These are phyloP conservation scores for Erinaceus europaeus DNA, from an alignment of 2,113 vertebrate genomes.

Conservation along the genomic window DNA sequence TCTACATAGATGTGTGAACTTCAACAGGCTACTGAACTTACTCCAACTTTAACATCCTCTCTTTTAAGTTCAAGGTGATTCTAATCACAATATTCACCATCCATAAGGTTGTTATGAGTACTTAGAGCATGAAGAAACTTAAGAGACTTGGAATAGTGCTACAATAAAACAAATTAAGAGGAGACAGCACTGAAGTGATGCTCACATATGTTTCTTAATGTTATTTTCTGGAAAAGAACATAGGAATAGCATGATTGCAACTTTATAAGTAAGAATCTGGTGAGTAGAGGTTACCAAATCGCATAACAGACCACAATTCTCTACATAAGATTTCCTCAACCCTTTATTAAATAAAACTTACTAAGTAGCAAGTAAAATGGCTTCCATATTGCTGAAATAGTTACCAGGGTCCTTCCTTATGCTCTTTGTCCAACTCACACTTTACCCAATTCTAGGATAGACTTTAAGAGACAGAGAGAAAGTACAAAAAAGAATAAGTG, in stretches of 20 bases:
- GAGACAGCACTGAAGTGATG: too few species aligned
- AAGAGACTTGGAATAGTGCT: neutral
- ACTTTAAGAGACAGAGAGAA: neutral
- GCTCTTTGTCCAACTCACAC: neutral
- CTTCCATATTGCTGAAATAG: conserved; percentile 42
- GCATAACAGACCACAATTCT: neutral
- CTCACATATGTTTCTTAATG: neutral
- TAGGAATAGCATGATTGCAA: neutral
- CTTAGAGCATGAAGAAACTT: neutral
- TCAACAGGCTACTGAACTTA: neutral
- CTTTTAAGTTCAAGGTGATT: neutral
- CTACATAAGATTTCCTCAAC: neutral
- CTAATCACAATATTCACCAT: neutral
- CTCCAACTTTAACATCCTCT: neutral
- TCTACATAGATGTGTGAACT: neutral
- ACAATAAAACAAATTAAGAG: too few species aligned
- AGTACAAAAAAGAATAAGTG: neutral
- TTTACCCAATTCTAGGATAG: neutral
- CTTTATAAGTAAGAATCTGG: neutral
- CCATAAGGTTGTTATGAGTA: neutral
- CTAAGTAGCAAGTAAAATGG: neutral
- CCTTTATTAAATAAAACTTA: neutral
- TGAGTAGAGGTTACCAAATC: neutral
- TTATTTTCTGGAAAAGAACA: neutral
- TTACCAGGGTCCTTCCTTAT: neutral